Base-by-base conservation (phyloP, 1,140 invertebrate genomes). In the Phthorimaea operculella region DNA sequence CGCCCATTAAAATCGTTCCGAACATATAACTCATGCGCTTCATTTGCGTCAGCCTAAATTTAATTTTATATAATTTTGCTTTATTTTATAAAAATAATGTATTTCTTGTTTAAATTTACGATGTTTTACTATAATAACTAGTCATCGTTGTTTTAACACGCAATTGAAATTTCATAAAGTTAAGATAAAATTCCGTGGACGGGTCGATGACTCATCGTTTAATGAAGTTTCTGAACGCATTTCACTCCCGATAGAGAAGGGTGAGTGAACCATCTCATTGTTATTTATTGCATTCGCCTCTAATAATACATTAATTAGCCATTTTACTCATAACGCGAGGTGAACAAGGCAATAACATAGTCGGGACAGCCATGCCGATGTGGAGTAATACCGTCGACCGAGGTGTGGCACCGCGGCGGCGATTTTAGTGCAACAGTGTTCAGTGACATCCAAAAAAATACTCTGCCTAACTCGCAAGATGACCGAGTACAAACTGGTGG, bases 401-500 rank as follows among this genome's bases (percentile, higher is more conserved):
- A 80, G 76, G 81, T 79, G 81, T 79, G 77, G 75, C 73, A 72
- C 67, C 63, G 66, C 67, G 64, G 36, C 21, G 21, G 21, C 6
- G 42, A 49, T 73, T 72, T 65, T 71, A 62, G 68, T 75, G 67
- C 63, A 63, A 47, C 44, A 47, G 44, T 47, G 44, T 47, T 47
- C 44, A 68, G 77, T 82, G 79, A 80, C 75, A 59, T 76, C 75
- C 74, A 74, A 73, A 76, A 84, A 83, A 84, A 82, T 82, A 82
- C 76, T 78, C 64, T 72, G 67, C 60, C 68, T 79, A 77, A 74
- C 74, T 68, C 68, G 71, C 64, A 80, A 86, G 86, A 94, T 94
- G 92, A 93, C 92, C 79, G 93, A 94, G 86, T 94, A 94, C 80
- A 94, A 94, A 87, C 84, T 94, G 68, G 92, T 94, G 68, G 92